Evolutionary conservation across 1,140 invertebrate genomes (phyloP), one percentile per base, ranked within the genome.

Genomic region (Chrysopa pallens): DNA sequence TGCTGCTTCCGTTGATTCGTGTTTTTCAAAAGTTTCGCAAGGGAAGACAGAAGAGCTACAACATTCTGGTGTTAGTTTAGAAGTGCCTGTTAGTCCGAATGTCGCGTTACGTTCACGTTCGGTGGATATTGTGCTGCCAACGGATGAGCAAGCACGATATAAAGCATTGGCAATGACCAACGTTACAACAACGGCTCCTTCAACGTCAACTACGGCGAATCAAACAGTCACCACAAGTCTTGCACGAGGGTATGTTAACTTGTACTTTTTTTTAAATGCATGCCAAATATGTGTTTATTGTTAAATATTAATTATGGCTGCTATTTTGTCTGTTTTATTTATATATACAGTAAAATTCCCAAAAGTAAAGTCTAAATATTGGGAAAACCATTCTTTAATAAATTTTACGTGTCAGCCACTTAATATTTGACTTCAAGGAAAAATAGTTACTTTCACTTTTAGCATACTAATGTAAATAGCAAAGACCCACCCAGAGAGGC

Each of bases 111-210:
- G 88, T n/a, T 91, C 87, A 5, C 74, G 84, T 43, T 90, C 85
- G 27, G 86, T 92, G 36, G 87, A 93, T 58, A 89, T 92, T 45
- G 84, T 85, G 9, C 63, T 93, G 42, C 87, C 88, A 1, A 91
- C 86, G 1, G 81, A 85, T 38, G 78, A 83, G 50, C 80, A 87
- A 53, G 78, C 80, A 3, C 67, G 81, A 40, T 90, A 90, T 57
- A 85, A 85, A 44, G 84, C 86, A 6, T 63, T 85, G 40, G 70
- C 73, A 29, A 61, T 76, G 55, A 68, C 68, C 3, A 61, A 66
- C 0, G 50, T 55, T 29, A 35, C 39, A 9, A 13, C 13, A 8
- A n/a, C 29, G 8, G 12, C 28, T 3, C 3, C 29, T 4, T 23
- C 31, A 11, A 38, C 12, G 8, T 11, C 11, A 38, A 12, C 31